These are phyloP conservation scores for Pseudochirops cupreus DNA, from an alignment of 2,797 vertebrate genomes.

Conservation along the genomic window DNA sequence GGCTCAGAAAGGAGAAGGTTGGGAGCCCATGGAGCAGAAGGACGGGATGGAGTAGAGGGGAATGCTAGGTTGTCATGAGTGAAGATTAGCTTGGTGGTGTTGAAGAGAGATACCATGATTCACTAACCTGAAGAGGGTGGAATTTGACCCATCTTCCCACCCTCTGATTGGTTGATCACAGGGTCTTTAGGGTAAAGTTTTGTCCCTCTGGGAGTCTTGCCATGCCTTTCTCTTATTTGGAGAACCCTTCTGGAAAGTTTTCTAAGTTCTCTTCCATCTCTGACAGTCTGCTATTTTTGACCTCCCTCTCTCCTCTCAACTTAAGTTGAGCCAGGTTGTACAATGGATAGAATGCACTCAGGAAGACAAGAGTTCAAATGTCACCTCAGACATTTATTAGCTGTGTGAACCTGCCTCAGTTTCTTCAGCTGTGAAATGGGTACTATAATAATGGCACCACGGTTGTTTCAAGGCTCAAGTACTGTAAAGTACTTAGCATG, in stretches of 20 bases:
- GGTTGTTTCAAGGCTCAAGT: background rate
- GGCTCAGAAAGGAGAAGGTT: background rate
- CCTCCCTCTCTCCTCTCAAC: background rate
- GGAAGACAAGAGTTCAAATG: slow-evolving; percentile 15
- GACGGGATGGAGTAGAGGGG: background rate
- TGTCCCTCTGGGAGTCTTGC: background rate
- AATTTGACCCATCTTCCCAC: background rate
- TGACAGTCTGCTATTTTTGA: background rate
- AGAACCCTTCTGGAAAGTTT: background rate
- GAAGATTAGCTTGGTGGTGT: background rate
- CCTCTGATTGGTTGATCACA: background rate
- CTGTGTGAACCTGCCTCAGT: slow-evolving; percentile 6
- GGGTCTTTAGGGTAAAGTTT: background rate
- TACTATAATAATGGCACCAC: background rate
- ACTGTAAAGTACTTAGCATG: background rate
- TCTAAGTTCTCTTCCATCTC: background rate
- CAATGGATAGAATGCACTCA: background rate
- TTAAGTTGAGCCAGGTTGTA: background rate
- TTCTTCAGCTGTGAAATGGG: background rate
- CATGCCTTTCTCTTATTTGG: background rate
- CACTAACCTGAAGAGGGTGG: background rate
- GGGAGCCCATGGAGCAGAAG: background rate
- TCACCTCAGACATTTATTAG: slow-evolving; percentile 4
- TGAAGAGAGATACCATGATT: background rate
- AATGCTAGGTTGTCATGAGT: background rate